These are phyloP conservation scores for Neogobius melanostomus DNA, from an alignment of 2,113 vertebrate species.

Conservation along the genomic window DNA sequence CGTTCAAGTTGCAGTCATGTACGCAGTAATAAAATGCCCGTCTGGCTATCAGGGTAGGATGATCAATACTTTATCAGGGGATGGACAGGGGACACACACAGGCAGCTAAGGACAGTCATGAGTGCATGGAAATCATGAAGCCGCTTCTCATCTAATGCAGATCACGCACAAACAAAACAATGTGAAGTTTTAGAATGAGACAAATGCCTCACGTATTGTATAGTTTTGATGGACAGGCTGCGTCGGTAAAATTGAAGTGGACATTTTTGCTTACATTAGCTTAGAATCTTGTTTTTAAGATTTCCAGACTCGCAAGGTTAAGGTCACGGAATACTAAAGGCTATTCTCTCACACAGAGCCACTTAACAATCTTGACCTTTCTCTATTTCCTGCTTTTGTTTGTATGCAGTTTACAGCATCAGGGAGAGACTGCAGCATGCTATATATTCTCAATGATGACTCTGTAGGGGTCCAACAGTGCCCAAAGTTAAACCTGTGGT, in stretches of 20 bases:
- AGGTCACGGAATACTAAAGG: conserved; percentile 36
- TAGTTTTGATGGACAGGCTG: conserved; percentile 5
- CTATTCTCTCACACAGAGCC: conserved; percentile 31
- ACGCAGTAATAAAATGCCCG: too few species aligned
- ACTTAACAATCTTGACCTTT: conserved; percentile 61
- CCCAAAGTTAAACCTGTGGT: conserved; percentile 16
- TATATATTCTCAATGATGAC: conserved; percentile 6
- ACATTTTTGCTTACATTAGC: conserved; percentile 25
- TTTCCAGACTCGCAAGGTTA: background rate
- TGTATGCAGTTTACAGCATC: conserved; percentile 38
- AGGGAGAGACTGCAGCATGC: conserved; percentile 1
- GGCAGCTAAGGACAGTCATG: background rate
- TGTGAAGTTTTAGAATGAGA: background rate
- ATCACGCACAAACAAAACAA: background rate
- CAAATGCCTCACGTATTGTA: background rate
- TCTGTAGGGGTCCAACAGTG: background rate
- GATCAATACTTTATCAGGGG: too few species aligned
- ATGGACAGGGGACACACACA: background rate
- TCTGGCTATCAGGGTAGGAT: too few species aligned
- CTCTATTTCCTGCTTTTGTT: conserved; percentile 33
- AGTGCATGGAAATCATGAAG: background rate
- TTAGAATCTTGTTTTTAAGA: background rate
- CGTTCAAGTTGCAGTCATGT: too few species aligned
- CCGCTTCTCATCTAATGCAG: background rate
- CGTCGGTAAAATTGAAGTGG: conserved; percentile 12